Conservation (phyloP, 1,140 invertebrate genomes). For the Limonius californicus region DNA sequence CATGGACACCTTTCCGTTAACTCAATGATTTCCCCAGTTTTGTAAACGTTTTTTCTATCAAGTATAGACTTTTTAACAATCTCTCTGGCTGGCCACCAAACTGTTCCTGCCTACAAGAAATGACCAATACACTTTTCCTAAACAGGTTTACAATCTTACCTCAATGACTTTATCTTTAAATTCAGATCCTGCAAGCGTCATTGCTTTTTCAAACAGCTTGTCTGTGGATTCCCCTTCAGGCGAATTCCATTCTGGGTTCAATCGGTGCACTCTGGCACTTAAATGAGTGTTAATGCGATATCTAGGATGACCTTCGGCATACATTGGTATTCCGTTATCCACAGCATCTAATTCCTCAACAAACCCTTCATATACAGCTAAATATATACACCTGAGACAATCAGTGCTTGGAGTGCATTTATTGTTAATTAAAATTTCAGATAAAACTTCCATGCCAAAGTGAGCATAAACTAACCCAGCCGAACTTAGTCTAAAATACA, state of each 20-base stretch:
- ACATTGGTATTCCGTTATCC: constrained; percentile 89
- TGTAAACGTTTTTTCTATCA: constrained; percentile 59
- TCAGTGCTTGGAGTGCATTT: constrained; percentile 48
- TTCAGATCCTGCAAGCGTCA: constrained; percentile 75
- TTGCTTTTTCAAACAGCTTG: constrained; percentile 68
- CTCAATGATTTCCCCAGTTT: constrained; percentile 74
- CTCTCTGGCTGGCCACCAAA: constrained; percentile 81
- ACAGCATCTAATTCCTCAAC: constrained; percentile 94
- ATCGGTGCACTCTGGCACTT: constrained; percentile 65
- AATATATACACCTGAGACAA: constrained; percentile 63
- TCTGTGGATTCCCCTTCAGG: constrained; percentile 52
- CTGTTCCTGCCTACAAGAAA: constrained; percentile 55
- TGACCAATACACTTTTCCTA: neutral
- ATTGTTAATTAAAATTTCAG: constrained; percentile 49
- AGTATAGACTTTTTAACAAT: constrained; percentile 69
- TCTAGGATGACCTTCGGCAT: constrained; percentile 66
- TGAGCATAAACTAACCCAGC: constrained; percentile 92
- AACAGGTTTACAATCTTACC: too few relatives aligned
- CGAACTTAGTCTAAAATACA: constrained; percentile 75
- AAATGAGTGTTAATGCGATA: constrained; percentile 80
- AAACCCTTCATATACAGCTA: constrained; percentile 84
- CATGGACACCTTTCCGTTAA: constrained; percentile 73
- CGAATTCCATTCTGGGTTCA: constrained; percentile 90
- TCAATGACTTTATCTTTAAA: constrained; percentile 69
- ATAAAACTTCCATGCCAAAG: constrained; percentile 82